Evolutionary conservation across 2,797 vertebrate genomes (phyloP), one percentile per base, ranked within the genome.

Genomic region (Ibycter americanus): DNA sequence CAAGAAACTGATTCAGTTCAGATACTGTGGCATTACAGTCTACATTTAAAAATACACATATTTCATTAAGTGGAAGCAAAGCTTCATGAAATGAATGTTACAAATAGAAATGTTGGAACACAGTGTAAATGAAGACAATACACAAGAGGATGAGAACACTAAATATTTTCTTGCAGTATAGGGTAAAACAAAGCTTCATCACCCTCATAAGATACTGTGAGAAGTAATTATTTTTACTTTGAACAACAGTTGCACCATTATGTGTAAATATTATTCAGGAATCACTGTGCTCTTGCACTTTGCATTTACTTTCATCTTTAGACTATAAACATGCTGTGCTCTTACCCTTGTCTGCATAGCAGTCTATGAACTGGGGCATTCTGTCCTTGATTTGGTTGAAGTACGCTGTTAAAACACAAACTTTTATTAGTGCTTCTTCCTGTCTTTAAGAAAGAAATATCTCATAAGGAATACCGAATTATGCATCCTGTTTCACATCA

Each of bases 281-380:
- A 83, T 85, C 51, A 72, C 54, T 61, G 55, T 61, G 68, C 16
- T 89, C 46, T 92, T 81, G 84, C 26, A 80, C 42, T 87, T 84
- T 38, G 52, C 38, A 65, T 73, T 82, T 71, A 79, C 31, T 82
- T 92, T 78, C 38, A 90, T 29, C 59, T 73, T 90, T 31, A 72
- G 42, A 46, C 59, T 82, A 73, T 49, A 72, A 81, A 26, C 17
- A 47, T 14, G 21, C 49, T 49, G 52, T 51, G 68, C 31, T 83
- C 98, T 98, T 98, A 99, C 99, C 99, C 99, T 97, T 99, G 99
- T 89, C 98, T 98, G 97, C 98, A 99, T 72, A 99, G 97, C 47
- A 99, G 98, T 71, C 98, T 98, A 22, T 98, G 96, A 88, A 98
- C 89, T 0, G 98, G 98, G 47, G 99, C 98, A 89, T 99, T 99